phyloP scores from a whole-genome alignment of 2,797 vertebrate genomes.

The Gambusia yucatana region DNA sequence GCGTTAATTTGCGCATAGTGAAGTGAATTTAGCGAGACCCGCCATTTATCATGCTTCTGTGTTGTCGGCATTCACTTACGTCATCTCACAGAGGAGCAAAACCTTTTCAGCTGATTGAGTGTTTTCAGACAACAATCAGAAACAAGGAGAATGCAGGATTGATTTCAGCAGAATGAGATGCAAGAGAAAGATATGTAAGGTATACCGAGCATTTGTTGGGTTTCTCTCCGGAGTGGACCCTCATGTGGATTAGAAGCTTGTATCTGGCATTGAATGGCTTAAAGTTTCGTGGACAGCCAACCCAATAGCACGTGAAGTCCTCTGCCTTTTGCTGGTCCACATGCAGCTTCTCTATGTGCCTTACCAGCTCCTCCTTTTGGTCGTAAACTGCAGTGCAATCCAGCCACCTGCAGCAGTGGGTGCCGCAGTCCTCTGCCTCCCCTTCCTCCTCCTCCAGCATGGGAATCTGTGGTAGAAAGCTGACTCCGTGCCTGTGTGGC shows the following conservation, averaged over 20 bases:
- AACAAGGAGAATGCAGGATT: neutral
- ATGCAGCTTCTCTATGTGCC: constrained; percentile 94
- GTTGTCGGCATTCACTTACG: constrained; percentile 30
- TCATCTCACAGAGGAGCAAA: constrained; percentile 14
- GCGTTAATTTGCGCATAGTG: constrained; percentile 39
- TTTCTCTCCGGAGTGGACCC: constrained; percentile 98
- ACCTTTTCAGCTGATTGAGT: constrained; percentile 7
- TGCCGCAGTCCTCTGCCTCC: constrained; percentile 82
- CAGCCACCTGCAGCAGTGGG: constrained; percentile 89
- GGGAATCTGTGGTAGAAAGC: constrained; percentile 68
- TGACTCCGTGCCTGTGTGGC: constrained; percentile 60
- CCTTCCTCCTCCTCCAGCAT: constrained; percentile 87
- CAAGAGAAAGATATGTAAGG: constrained; percentile 24
- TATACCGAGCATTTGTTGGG: constrained; percentile 97
- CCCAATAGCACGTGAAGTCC: constrained; percentile 97
- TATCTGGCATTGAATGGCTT: constrained; percentile 98
- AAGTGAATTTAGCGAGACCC: constrained; percentile 30
- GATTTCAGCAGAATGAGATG: constrained; percentile 8
- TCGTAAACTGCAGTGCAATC: constrained; percentile 88
- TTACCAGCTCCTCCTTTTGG: constrained; percentile 93
- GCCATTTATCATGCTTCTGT: constrained; percentile 41
- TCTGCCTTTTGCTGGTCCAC: constrained; percentile 96
- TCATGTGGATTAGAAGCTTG: constrained; percentile 98
- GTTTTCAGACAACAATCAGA: constrained; percentile 6
- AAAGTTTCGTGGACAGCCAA: constrained; percentile 89